Evolutionary conservation across 2,797 vertebrate genomes (phyloP).

Genomic region (Allobates femoralis): DNA sequence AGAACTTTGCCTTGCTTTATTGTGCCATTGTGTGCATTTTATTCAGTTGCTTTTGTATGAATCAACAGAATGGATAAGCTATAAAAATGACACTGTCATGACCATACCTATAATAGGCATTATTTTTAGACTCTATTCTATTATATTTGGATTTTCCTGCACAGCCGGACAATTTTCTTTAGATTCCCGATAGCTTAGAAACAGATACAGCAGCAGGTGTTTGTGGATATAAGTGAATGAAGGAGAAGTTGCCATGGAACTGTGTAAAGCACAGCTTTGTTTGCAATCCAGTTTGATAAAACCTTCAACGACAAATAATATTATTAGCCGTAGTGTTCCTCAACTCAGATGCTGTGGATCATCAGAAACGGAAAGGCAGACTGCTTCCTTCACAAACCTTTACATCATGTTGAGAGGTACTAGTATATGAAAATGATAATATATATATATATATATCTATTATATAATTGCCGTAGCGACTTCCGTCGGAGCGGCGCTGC

Average conservation of each 20-base stretch:
- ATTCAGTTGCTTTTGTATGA: background rate
- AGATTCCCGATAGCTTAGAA: slow-evolving; percentile 9
- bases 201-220: background rate
- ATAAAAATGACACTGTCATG: background rate
- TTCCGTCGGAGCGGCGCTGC: too few relatives aligned
- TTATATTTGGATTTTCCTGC: slow-evolving; percentile 8
- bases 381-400: background rate
- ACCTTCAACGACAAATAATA: slow-evolving; percentile 36
- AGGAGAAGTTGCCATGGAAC: slow-evolving; percentile 29
- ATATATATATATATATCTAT: too few relatives aligned
- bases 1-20: too few relatives aligned
- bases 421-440: background rate
- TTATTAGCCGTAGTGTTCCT: slow-evolving; percentile 16
- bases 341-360: slow-evolving; percentile 21
- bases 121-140: slow-evolving; percentile 20
- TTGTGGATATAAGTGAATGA: background rate
- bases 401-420: background rate
- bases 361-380: background rate
- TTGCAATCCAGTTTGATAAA: slow-evolving; percentile 31
- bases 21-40: background rate
- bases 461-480: too few relatives aligned
- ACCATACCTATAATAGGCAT: background rate
- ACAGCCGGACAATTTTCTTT: background rate
- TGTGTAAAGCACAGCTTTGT: slow-evolving; percentile 23
- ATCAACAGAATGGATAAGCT: background rate